Conservation (phyloP, 1,140 invertebrate species). For the Microplitis mediator region DNA sequence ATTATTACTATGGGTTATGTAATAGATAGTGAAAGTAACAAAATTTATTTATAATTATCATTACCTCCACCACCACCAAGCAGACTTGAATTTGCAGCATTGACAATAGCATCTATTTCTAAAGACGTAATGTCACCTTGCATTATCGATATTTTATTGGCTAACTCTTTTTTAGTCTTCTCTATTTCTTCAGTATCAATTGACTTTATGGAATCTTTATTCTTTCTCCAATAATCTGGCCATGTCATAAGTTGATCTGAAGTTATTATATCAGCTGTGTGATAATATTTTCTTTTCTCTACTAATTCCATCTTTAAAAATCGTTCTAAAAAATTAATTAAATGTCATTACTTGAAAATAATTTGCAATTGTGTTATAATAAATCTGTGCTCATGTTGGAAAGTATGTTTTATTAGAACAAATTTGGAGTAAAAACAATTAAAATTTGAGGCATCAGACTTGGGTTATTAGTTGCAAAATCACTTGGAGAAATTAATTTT, state of each 20-base stretch:
- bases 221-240: slow-evolving; percentile 61
- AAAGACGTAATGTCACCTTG: slow-evolving; percentile 86
- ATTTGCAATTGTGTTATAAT: no score
- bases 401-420: no score
- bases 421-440: no score
- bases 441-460: no score
- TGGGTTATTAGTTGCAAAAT: no score
- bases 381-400: no score
- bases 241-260: slow-evolving; percentile 68
- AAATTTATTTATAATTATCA: background rate
- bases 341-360: no score
- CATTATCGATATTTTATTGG: slow-evolving; percentile 72
- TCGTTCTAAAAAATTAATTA: slow-evolving; percentile 51
- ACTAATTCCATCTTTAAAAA: slow-evolving; percentile 62
- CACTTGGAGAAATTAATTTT: no score
- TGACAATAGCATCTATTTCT: slow-evolving; percentile 90
- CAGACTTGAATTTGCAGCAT: slow-evolving; percentile 85
- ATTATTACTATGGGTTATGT: background rate
- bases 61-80: slow-evolving; percentile 80
- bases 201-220: slow-evolving; percentile 51
- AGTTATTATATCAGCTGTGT: slow-evolving; percentile 51
- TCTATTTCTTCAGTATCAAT: slow-evolving; percentile 48
- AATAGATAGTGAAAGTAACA: no score
- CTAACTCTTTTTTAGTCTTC: slow-evolving; percentile 56
- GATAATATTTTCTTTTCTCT: slow-evolving; percentile 66